Evolutionary conservation across 2,797 vertebrate genomes (phyloP), one percentile per base, ranked within the genome.

Genomic region (Neosilurus hyrtlii): DNA sequence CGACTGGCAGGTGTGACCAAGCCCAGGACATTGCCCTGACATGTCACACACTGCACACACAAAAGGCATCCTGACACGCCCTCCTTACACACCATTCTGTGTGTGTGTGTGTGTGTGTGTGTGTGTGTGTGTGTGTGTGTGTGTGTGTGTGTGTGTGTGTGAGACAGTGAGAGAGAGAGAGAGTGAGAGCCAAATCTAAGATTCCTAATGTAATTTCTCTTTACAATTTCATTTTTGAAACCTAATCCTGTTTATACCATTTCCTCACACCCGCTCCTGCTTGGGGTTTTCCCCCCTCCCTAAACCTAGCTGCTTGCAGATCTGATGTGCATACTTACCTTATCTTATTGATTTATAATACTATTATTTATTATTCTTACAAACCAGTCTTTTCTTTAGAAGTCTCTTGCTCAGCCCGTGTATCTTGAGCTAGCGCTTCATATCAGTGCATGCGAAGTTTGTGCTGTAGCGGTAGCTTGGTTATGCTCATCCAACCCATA

Each of bases 1-100:
- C 65, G 56, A 81, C 81, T 83, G 79, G 84, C 83, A 87, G 86
- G 86, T 88, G 85, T 86, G 88, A 82, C 86, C 81, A 81, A 87
- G 67, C 83, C 76, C 81, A 79, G 79, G 79, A 84, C 72, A 86
- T 86, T 87, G 86, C 79, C 88, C 88, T 49, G 52, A 79, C 86
- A 88, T 87, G 86, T 80, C 79, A n/a, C 86, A 72, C 65, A 83
- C 74, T 62, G 54, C 67, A 52, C 75, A 51, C 84, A 84, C 61
- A 81, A 84, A 84, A 84, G 74, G 72, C 84, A 84, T 83, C 81
- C 26, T 5, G 30, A 59, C 75, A 85, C 82, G n/a, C 84, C 82
- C 81, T 80, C 83, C 76, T 83, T 20, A 68, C 16, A 52, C 61
- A 56, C 22, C 3, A 0, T 22, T 54, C 1, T 72, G 0, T 52